Base-by-base conservation (phyloP, 2,113 vertebrate genomes). In the Marmota monax region DNA sequence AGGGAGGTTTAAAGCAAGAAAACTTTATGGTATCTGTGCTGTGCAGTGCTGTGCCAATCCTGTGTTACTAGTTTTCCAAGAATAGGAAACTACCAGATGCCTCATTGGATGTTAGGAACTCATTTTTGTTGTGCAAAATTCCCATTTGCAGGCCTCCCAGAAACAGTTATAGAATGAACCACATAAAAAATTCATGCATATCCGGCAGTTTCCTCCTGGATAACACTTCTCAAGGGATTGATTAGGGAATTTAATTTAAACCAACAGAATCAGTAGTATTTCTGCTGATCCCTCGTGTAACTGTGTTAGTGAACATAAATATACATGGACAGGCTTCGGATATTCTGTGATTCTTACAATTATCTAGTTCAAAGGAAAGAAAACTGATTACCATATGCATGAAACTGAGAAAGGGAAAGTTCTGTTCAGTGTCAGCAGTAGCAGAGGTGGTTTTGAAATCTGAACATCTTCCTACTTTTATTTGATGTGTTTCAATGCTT, bases 191-290 rank as follows among this genome's bases (percentile, higher is more conserved):
- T 98, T 96, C 94, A 98, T 96, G 87, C 79, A 84, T 72, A 32
- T 87, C 96, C 2, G 2, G 87, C 96, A 85, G 89, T 95, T 97
- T 96, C 92, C 92, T 97, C 80, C 94, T 63, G n/a, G 80, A 97
- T 98, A 95, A 96, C 84, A 90, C 97, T 97, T 97, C 97, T 98
- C 98, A 87, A 27, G 97, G 96, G 96, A 98, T 96, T 98, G 96
- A 98, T 98, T 98, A 98, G 96, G 92, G 87, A 97, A 97, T 97
- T 98, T 98, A 97, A 98, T 98, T 97, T 98, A 97, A 98, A 98
- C 94, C 95, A 98, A 98, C 93, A 97, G 97, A 95, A 95, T 89
- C 95, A 97, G 89, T 97, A 92, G 94, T 95, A 88, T 96, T 91
- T 96, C 94, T 93, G 87, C 94, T 67, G 95, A 96, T 97, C 98